Conservation (phyloP, 1,140 invertebrate species). For the Euborellia annulipes region DNA sequence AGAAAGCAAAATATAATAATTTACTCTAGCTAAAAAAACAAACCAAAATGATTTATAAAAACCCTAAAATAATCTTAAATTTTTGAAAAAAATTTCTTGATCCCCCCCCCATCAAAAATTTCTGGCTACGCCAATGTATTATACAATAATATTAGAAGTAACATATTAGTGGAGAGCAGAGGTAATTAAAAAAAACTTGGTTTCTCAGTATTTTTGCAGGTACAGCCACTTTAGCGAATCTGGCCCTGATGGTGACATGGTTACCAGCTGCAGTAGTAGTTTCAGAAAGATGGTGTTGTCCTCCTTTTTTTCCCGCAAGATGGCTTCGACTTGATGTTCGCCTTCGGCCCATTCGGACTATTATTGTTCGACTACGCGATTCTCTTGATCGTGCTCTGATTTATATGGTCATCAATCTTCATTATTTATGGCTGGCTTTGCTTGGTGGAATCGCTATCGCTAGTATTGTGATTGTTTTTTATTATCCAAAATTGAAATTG, state of each 20-base stretch:
- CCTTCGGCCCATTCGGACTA: constrained; percentile 2
- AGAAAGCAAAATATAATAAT: too few relatives aligned
- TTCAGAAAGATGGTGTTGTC: constrained; percentile 9
- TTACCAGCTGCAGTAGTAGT: constrained; percentile 69
- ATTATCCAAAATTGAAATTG: constrained; percentile 65
- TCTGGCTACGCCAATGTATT: too few relatives aligned
- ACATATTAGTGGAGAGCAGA: too few relatives aligned
- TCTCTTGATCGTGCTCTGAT: constrained; percentile 4
- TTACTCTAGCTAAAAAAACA: too few relatives aligned
- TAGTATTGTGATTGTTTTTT: constrained; percentile 60
- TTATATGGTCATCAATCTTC: not conserved
- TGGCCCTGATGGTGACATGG: constrained; percentile 78
- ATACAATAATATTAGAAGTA: too few relatives aligned
- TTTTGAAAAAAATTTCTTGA: too few relatives aligned
- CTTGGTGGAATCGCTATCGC: constrained; percentile 46
- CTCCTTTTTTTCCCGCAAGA: constrained; percentile 4
- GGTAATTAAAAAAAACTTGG: constrained; percentile 16
- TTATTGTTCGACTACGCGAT: constrained; percentile 3
- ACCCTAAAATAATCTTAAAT: too few relatives aligned
- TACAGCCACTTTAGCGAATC: constrained; percentile 75
- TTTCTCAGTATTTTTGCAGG: constrained; percentile 74
- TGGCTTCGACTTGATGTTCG: constrained; percentile 1
- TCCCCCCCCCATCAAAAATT: too few relatives aligned
- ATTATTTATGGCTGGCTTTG: constrained; percentile 37
- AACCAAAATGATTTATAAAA: too few relatives aligned